phyloP scores from a whole-genome alignment of 2,888 invertebrate species.

The Didymodactylos carnosus region DNA sequence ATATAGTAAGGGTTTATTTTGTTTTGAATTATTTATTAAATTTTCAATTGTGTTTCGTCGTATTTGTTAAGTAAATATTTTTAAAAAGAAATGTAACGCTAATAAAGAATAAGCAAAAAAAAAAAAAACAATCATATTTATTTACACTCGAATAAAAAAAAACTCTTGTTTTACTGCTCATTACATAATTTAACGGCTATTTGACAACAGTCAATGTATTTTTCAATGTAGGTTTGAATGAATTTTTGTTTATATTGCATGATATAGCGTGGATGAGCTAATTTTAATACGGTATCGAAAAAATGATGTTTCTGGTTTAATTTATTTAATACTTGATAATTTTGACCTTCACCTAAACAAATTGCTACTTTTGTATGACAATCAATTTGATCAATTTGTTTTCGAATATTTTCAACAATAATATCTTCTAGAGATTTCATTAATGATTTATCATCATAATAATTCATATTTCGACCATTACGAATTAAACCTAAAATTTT shows the following conservation, averaged over 20 bases:
- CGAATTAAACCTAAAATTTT: too few species aligned
- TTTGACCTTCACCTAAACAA: background rate
- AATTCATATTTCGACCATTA: background rate
- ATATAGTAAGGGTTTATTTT: too few species aligned
- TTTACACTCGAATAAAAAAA: too few species aligned
- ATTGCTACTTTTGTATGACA: background rate
- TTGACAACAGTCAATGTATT: background rate
- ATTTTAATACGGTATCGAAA: background rate
- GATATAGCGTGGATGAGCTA: background rate
- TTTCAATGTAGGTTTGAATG: background rate
- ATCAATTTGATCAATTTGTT: background rate
- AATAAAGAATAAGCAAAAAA: too few species aligned
- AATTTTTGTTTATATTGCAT: background rate
- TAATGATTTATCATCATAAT: background rate
- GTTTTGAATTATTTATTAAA: too few species aligned
- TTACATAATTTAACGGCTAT: background rate
- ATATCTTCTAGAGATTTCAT: background rate
- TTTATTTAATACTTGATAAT: background rate
- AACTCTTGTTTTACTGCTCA: too few species aligned
- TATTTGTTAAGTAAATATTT: too few species aligned
- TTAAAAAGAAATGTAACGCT: too few species aligned
- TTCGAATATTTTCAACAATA: background rate
- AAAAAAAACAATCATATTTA: too few species aligned
- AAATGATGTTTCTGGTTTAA: background rate
- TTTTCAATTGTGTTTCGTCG: too few species aligned